phyloP scores from a whole-genome alignment of 2,888 invertebrate genomes.

The Creontiades dilutus region DNA sequence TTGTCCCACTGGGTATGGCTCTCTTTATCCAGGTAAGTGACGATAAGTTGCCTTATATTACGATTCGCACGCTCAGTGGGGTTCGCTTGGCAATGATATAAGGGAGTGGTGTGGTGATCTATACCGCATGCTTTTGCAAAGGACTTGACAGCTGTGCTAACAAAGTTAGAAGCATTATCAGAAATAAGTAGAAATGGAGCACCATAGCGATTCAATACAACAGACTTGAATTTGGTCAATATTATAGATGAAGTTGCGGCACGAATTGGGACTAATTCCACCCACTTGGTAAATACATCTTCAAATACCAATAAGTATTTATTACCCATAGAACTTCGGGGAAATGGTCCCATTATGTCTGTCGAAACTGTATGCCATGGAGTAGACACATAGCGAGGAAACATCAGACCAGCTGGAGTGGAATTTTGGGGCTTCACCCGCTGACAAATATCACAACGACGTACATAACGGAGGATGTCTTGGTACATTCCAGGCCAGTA shows the following conservation, averaged over 20 bases:
- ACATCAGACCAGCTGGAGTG: slow-evolving; percentile 33
- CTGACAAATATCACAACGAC: slow-evolving; percentile 33
- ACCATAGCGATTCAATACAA: slow-evolving; percentile 54
- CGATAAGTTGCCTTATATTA: too few relatives aligned
- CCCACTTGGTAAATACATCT: slow-evolving; percentile 52
- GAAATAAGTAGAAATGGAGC: slow-evolving; percentile 37
- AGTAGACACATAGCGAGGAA: slow-evolving; percentile 67
- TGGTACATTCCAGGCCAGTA: too few relatives aligned
- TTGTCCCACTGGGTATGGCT: slow-evolving; percentile 5
- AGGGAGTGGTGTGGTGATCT: background rate
- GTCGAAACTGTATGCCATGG: slow-evolving; percentile 72
- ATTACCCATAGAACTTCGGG: slow-evolving; percentile 28
- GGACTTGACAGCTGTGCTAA: slow-evolving; percentile 2
- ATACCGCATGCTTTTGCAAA: background rate
- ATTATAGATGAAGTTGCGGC: slow-evolving; percentile 32
- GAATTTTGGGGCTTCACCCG: slow-evolving; percentile 49
- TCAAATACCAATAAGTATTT: slow-evolving; percentile 38
- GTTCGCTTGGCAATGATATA: too few relatives aligned
- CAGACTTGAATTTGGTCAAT: background rate
- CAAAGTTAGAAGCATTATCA: slow-evolving; percentile 64
- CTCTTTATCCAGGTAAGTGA: too few relatives aligned
- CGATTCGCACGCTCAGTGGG: too few relatives aligned
- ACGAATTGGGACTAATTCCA: slow-evolving; percentile 40
- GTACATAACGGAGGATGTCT: slow-evolving; percentile 31
- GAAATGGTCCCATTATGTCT: slow-evolving; percentile 52